Evolutionary conservation across 2,888 invertebrate genomes (phyloP).

Genomic region (Eristalis arbustorum): DNA sequence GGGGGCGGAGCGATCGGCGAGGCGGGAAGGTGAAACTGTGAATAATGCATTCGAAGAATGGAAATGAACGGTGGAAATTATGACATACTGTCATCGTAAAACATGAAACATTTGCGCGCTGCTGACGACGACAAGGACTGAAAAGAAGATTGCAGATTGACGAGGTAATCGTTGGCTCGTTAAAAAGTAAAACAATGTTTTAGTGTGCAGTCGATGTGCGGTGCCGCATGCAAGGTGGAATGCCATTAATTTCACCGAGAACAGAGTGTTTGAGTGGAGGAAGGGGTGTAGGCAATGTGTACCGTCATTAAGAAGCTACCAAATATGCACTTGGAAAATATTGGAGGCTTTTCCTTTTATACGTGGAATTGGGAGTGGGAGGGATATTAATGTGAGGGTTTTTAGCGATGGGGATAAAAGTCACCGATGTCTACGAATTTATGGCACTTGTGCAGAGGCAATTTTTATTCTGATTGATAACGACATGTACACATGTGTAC

Average conservation of each 20-base stretch:
- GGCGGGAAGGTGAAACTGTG: slow-evolving; percentile 17
- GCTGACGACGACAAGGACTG: slow-evolving; percentile 13
- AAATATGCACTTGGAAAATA: not conserved
- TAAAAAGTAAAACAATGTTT: slow-evolving; percentile 62
- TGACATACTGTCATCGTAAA: slow-evolving; percentile 70
- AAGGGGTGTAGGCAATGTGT: not conserved
- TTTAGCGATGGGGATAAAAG: not conserved
- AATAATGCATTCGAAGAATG: slow-evolving; percentile 68
- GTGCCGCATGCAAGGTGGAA: not conserved
- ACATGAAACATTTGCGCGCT: slow-evolving; percentile 59
- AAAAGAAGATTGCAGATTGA: slow-evolving; percentile 54
- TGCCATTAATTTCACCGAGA: not conserved
- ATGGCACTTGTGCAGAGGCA: not conserved
- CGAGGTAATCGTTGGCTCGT: slow-evolving; percentile 67
- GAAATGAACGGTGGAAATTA: slow-evolving; percentile 67
- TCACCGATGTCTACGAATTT: not conserved
- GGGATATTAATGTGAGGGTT: not conserved
- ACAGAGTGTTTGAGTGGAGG: not conserved
- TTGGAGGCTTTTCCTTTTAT: not conserved
- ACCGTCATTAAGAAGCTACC: not conserved
- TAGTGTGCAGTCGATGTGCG: slow-evolving; percentile 3
- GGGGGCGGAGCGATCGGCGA: no score
- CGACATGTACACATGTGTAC: not conserved
- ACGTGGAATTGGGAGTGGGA: not conserved
- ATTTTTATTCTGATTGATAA: not conserved